Percentiles rank a stretch among this genome's conserved stretches.
phyloP scores from a whole-genome alignment of 2,113 vertebrate genomes.

The Poecilia latipinna region DNA sequence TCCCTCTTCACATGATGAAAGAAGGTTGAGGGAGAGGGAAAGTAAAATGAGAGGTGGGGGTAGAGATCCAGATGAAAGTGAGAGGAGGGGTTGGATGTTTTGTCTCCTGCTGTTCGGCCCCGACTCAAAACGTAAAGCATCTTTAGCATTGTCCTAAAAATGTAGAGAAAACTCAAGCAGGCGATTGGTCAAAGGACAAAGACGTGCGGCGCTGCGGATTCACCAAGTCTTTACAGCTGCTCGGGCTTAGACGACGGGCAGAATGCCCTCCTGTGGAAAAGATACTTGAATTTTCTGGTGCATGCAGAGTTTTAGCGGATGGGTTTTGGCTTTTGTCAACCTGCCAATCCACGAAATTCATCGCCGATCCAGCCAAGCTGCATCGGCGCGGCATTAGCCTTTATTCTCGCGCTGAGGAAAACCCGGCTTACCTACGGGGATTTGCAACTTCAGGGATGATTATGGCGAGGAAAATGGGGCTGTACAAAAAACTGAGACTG shows the following conservation, averaged over 20 bases:
- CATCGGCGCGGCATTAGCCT: constrained; percentile 36
- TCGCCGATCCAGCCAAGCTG: constrained; percentile 51
- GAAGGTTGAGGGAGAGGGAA: constrained; percentile 51
- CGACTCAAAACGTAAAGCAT: constrained; percentile 37
- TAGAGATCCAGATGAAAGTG: constrained; percentile 69
- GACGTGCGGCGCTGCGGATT: constrained; percentile 12
- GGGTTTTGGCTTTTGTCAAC: constrained; percentile 63
- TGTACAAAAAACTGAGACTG: constrained; percentile 67
- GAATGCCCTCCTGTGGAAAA: constrained; percentile 51
- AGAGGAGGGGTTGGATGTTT: constrained; percentile 56
- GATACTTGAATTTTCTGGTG: constrained; percentile 49
- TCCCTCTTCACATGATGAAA: constrained; percentile 74
- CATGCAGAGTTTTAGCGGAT: constrained; percentile 41
- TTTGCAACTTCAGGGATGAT: constrained; percentile 68
- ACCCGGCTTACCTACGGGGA: constrained; percentile 68
- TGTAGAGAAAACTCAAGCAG: constrained; percentile 11
- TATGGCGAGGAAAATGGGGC: constrained; percentile 60
- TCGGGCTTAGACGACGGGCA: constrained; percentile 30
- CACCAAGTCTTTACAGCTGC: constrained; percentile 27
- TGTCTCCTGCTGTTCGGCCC: constrained; percentile 50
- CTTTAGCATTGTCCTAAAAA: constrained; percentile 27
- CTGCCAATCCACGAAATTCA: constrained; percentile 67
- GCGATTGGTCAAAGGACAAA: constrained; percentile 27
- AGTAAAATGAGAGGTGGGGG: constrained; percentile 49
- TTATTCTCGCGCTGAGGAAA: constrained; percentile 62